These are phyloP conservation scores for Helicoverpa armigera DNA, from an alignment of 1,140 invertebrate species.

Conservation along the genomic window DNA sequence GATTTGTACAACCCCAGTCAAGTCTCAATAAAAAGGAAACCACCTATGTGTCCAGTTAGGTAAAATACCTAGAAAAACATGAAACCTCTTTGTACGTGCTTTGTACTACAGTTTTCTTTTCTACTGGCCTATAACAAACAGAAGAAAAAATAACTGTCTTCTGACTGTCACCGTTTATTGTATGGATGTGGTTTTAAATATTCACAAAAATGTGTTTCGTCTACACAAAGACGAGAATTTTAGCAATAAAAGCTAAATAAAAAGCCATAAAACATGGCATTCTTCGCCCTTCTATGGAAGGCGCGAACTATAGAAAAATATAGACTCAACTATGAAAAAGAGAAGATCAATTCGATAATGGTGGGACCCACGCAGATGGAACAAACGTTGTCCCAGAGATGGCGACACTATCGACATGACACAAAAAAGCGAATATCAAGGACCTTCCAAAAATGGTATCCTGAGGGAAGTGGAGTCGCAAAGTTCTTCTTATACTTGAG, in stretches of 20 bases:
- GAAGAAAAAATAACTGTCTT: not conserved
- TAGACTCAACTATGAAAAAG: conserved; percentile 80
- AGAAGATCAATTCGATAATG: conserved; percentile 85
- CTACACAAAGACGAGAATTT: conserved; percentile 24
- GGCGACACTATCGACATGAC: conserved; percentile 76
- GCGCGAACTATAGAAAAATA: conserved; percentile 81
- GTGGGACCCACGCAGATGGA: conserved; percentile 73
- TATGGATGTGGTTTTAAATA: conserved; percentile 13
- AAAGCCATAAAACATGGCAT: conserved; percentile 64
- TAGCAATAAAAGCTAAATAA: conserved; percentile 40
- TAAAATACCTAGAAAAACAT: not conserved
- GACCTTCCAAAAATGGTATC: conserved; percentile 70
- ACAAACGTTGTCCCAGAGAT: conserved; percentile 79
- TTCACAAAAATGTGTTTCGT: conserved; percentile 41
- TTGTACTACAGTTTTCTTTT: not conserved
- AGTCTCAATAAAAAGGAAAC: no score
- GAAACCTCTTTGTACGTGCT: not conserved
- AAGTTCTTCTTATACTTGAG: conserved; percentile 81
- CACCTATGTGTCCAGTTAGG: no score
- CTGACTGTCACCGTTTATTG: conserved; percentile 21
- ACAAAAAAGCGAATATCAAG: conserved; percentile 76
- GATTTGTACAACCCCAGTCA: no score
- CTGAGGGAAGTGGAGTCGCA: conserved; percentile 78
- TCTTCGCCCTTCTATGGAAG: conserved; percentile 80
- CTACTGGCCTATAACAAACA: not conserved